Evolutionary conservation across 2,888 invertebrate genomes (phyloP), one percentile per base, ranked within the genome.

Genomic region (Athripsodes cinereus): DNA sequence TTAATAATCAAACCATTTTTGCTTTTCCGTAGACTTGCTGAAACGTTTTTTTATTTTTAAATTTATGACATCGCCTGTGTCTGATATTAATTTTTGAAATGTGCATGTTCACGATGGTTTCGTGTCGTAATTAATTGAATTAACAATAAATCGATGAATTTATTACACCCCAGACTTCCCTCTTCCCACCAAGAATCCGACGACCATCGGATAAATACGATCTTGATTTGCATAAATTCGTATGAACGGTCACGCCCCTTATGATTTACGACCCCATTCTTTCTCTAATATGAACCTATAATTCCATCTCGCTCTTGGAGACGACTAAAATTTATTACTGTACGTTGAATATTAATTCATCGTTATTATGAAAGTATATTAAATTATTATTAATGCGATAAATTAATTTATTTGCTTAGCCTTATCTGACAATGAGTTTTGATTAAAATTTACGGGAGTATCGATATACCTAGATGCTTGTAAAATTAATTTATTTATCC

Each of bases 181-280:
- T 26, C 26, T 10, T 26, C 10, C 26, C 26, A 26, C 26, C 26
- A 26, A 10, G 10, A 26, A 3, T n/a, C 40, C 40, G 40, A 2
- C 40, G 40, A 40, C 40, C 40, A 40, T 40, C 40, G 40, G 8
- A 40, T 40, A 40, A 40, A 3, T 40, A 40, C 40, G 40, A 40
- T 40, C 40, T 40, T 40, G 40, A 40, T 40, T 40, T 40, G 40
- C 40, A 40, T 40, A 40, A 40, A 40, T 40, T 40, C 40, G 40
- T 40, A 40, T 13, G 8, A 40, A 13, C 40, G 40, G 40, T 40
- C 40, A 40, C 40, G 40, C 40, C 40, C 40, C 40, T 40, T 40
- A 40, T 40, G 40, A 40, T 40, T 40, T 40, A 40, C 13, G 40
- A 40, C 13, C 40, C 13, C 40, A n/a, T 40, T 40, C 40, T 40